Evolutionary conservation across 2,888 invertebrate species (phyloP).

Genomic region (Parascotia fuliginaria): DNA sequence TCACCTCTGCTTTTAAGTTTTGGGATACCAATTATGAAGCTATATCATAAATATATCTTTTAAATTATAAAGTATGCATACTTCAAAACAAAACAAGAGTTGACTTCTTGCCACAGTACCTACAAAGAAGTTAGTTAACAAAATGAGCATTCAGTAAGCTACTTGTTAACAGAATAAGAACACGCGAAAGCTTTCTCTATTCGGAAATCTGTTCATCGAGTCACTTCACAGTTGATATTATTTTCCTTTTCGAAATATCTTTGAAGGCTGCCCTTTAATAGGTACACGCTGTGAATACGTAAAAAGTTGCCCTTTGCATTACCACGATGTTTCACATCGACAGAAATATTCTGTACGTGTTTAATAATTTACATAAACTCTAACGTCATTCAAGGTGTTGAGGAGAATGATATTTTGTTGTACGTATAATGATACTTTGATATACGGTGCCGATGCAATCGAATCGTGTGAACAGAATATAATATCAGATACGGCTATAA

Average conservation of each 20-base stretch:
- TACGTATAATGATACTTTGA: too few species aligned
- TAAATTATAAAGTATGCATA: slow-evolving; percentile 21
- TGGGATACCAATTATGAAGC: too few species aligned
- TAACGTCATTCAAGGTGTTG: slow-evolving; percentile 75
- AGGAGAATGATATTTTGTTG: slow-evolving; percentile 73
- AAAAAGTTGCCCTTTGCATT: slow-evolving; percentile 63
- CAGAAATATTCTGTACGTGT: slow-evolving; percentile 76
- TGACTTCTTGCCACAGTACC: slow-evolving; percentile 21
- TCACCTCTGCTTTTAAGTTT: too few species aligned
- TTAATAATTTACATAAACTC: slow-evolving; percentile 80
- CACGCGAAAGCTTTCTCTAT: slow-evolving; percentile 45
- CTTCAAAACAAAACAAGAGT: slow-evolving; percentile 13
- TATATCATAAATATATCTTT: slow-evolving; percentile 29
- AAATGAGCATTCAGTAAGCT: slow-evolving; percentile 34
- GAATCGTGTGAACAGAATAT: slow-evolving; percentile 51
- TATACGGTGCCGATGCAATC: slow-evolving; percentile 63
- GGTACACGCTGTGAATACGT: slow-evolving; percentile 64
- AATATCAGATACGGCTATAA: background rate
- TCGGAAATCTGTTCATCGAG: slow-evolving; percentile 49
- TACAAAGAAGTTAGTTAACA: slow-evolving; percentile 26
- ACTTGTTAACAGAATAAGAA: slow-evolving; percentile 38
- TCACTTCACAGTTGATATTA: slow-evolving; percentile 44
- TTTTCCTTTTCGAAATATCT: slow-evolving; percentile 47
- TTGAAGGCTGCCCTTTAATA: slow-evolving; percentile 59
- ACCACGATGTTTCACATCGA: slow-evolving; percentile 53